Evolutionary conservation across 2,113 vertebrate genomes (phyloP), one percentile per base, ranked within the genome.

Genomic region (Stegostoma tigrinum): DNA sequence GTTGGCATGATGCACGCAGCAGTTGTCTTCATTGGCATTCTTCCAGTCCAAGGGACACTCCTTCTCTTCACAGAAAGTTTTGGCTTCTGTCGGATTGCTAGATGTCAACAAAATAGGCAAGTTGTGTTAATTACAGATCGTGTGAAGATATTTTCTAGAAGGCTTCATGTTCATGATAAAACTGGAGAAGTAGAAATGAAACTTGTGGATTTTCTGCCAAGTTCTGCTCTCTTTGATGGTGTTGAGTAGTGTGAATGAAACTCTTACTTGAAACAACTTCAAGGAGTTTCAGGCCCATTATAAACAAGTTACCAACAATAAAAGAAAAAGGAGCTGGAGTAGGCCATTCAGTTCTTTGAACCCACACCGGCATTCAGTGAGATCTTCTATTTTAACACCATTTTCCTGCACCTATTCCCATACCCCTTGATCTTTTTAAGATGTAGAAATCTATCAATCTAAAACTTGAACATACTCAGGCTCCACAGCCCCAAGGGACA

Each of bases 1-100:
- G 96, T 98, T 98, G 27, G 98, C 97, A 0, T 99, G 98, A 93
- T 98, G 96, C 45, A 98, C 97, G 96, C 98, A 98, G 97, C 98
- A 98, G 96, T 98, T 98, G 7, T 98, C 98, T 4, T 95, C 97
- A 0, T 98, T 97, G 0, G 98, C 98, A 19, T 99, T 98, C 95
- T 98, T 99, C 98, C 98, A 99, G 97, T 97, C 98, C 23, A 85
- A 3, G 2, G 97, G 98, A 95, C 98, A 98, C 17, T 98, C 97
- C 5, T 97, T 97, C 0, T 98, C 96, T 96, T 98, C 98, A 96
- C 98, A 99, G 96, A 99, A 98, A 34, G 96, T 96, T 96, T 97
- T 98, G 0, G 98, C 98, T 30, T 97, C 96, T 21, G 94, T 96
- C 0, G 97, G 97, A 52, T 97, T 97, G 0, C 96, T 97, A 68